These are phyloP conservation scores for Odocoileus hemionus DNA, from an alignment of 2,113 vertebrate genomes.

Conservation along the genomic window DNA sequence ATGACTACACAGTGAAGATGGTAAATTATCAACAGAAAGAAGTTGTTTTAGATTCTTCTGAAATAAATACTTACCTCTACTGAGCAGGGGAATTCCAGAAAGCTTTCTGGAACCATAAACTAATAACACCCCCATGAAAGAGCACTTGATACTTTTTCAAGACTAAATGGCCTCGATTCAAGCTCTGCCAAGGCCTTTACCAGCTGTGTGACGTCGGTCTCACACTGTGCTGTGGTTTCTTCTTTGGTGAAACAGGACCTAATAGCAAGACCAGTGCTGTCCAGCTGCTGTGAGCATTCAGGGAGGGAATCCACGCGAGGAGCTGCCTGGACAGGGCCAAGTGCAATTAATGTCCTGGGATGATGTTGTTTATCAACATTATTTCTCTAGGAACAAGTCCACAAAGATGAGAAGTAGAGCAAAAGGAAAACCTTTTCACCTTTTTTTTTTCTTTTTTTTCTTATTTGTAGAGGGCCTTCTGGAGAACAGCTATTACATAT, in stretches of 20 bases:
- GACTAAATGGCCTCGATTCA: not conserved
- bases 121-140: not conserved
- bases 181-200: not conserved
- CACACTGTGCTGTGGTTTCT: not conserved
- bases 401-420: not conserved
- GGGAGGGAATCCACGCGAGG: fast-evolving
- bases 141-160: not conserved
- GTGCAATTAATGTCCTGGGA: not conserved
- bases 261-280: fast-evolving
- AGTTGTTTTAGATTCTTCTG: not conserved
- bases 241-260: not conserved
- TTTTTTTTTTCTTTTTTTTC: too few relatives aligned
- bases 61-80: not conserved
- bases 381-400: not conserved
- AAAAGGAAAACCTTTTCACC: not conserved
- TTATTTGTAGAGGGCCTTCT: not conserved
- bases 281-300: not conserved
- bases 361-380: not conserved
- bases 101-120: not conserved
- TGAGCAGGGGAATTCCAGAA: not conserved
- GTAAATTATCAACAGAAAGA: not conserved
- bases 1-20: not conserved
- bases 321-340: not conserved
- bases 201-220: not conserved
- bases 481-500: not conserved